These are phyloP conservation scores for Phyllotreta cruciferae DNA, from an alignment of 2,888 invertebrate genomes.

Conservation along the genomic window DNA sequence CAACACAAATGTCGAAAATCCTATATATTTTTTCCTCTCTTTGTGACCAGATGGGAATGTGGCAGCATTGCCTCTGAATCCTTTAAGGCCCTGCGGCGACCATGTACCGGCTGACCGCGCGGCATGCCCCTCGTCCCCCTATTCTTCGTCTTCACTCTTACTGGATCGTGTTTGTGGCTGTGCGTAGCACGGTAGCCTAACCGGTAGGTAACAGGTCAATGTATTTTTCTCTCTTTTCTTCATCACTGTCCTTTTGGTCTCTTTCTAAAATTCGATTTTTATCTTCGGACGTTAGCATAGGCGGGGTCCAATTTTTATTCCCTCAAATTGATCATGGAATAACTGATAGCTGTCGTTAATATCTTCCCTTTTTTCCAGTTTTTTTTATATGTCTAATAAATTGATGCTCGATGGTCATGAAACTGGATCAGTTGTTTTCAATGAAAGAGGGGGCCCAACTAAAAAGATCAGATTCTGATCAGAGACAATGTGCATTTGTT, in stretches of 20 bases:
- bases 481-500: too few relatives aligned
- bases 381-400: too few relatives aligned
- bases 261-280: conserved; percentile 52
- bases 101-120: conserved; percentile 35
- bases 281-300: conserved; percentile 25
- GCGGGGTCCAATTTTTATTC: conserved; percentile 19
- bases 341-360: not conserved
- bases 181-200: conserved; percentile 64
- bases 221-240: conserved; percentile 63
- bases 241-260: conserved; percentile 54
- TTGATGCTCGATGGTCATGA: too few relatives aligned
- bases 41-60: conserved; percentile 27
- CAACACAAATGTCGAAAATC: conserved; percentile 21
- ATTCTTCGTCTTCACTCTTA: conserved; percentile 56
- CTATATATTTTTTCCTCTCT: conserved; percentile 7
- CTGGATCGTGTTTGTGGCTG: conserved; percentile 52
- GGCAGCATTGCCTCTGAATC: conserved; percentile 26
- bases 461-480: too few relatives aligned
- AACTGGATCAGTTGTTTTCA: too few relatives aligned
- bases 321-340: not conserved
- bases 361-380: too few relatives aligned
- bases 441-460: too few relatives aligned
- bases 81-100: conserved; percentile 28
- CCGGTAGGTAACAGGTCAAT: conserved; percentile 69
- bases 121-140: conserved; percentile 23